Percentiles rank a stretch among this genome's conserved stretches.
These are phyloP conservation scores for Colostygia pectinataria DNA, from an alignment of 2,888 invertebrate genomes.

Conservation along the genomic window DNA sequence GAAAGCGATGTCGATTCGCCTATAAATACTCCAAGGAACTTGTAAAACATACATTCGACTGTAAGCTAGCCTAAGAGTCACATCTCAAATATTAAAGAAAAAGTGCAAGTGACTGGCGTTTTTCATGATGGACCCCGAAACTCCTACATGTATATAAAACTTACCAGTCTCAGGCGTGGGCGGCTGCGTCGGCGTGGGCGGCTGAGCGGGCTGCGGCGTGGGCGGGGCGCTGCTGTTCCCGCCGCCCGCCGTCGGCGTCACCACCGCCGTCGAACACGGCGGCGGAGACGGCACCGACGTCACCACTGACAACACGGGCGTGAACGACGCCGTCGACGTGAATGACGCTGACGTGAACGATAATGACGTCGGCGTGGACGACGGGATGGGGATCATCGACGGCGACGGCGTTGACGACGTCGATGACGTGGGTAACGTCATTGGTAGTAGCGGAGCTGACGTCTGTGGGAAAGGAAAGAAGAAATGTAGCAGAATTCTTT, in stretches of 20 bases:
- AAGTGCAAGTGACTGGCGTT: too few relatives aligned
- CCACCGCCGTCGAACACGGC: slow-evolving; percentile 30
- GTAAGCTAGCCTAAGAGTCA: too few relatives aligned
- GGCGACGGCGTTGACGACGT: too few relatives aligned
- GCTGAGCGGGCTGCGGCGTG: slow-evolving; percentile 62
- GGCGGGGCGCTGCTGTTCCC: slow-evolving; percentile 56
- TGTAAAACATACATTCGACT: too few relatives aligned
- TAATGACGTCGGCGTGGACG: slow-evolving; percentile 17
- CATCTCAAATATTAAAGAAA: too few relatives aligned
- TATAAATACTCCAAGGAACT: too few relatives aligned
- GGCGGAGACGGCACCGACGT: slow-evolving; percentile 24
- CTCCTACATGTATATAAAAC: slow-evolving; percentile 29
- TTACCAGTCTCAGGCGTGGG: slow-evolving; percentile 69
- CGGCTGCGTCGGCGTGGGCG: slow-evolving; percentile 63
- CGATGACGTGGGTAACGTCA: not conserved
- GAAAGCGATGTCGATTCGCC: too few relatives aligned
- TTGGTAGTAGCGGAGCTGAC: slow-evolving; percentile 19
- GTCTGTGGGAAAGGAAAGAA: slow-evolving; percentile 19
- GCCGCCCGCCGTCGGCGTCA: slow-evolving; percentile 35
- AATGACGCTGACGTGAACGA: slow-evolving; percentile 35
- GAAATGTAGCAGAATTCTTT: too few relatives aligned
- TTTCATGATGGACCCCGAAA: too few relatives aligned
- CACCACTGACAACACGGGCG: slow-evolving; percentile 26
- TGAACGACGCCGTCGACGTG: slow-evolving; percentile 20
- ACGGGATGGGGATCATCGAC: not conserved